Evolutionary conservation across 2,888 invertebrate species (phyloP).

Genomic region (Stratiomys singularior): DNA sequence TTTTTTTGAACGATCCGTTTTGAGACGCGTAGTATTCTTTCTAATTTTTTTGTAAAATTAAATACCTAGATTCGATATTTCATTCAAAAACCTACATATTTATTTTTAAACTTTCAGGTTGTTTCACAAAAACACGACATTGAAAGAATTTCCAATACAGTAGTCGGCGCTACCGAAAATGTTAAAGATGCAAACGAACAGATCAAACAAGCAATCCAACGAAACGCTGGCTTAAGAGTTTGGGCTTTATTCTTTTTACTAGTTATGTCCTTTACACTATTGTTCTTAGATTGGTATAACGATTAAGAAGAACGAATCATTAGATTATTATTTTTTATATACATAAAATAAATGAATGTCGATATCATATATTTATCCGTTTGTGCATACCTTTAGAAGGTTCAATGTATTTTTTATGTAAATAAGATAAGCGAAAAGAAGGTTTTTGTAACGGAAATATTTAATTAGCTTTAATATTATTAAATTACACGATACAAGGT

Average conservation of each 20-base stretch:
- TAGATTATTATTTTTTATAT: not conserved
- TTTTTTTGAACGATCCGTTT: too few species aligned
- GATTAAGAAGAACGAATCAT: conserved; percentile 67
- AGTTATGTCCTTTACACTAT: conserved; percentile 93
- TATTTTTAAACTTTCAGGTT: conserved; percentile 69
- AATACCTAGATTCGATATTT: too few species aligned
- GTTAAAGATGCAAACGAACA: conserved; percentile 97
- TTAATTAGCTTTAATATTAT: too few species aligned
- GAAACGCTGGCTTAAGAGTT: conserved; percentile 94
- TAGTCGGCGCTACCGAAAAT: conserved; percentile 93
- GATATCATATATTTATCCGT: not conserved
- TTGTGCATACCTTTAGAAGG: not conserved
- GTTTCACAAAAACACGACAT: conserved; percentile 94
- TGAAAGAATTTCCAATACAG: conserved; percentile 87
- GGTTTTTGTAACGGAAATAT: too few species aligned
- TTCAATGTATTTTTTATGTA: not conserved
- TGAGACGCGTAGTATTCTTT: too few species aligned
- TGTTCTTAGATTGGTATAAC: conserved; percentile 99
- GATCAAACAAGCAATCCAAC: conserved; percentile 95
- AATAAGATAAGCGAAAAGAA: not conserved
- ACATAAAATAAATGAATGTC: not conserved
- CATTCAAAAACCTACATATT: too few species aligned
- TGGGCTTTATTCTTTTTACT: conserved; percentile 95
- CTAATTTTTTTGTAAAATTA: too few species aligned
- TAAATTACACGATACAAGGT: too few species aligned